Evolutionary conservation across 2,113 vertebrate genomes (phyloP).

Genomic region (Pseudonaja textilis): DNA sequence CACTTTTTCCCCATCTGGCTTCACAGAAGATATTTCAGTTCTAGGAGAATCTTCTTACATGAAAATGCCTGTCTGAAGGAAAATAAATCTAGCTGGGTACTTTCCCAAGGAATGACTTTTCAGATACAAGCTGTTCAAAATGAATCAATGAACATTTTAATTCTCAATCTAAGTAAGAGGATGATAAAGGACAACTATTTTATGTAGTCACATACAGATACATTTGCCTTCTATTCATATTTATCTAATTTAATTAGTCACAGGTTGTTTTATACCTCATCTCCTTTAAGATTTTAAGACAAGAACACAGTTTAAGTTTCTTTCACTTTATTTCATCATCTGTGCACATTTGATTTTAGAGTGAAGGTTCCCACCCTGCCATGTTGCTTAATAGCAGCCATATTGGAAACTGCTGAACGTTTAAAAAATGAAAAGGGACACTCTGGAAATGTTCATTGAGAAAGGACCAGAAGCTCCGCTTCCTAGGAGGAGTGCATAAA

Average conservation of each 20-base stretch:
- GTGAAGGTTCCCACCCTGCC: not conserved
- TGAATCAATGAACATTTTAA: not conserved
- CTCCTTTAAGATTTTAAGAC: not conserved
- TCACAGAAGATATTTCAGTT: constrained; percentile 33
- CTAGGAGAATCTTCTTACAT: constrained; percentile 24
- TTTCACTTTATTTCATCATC: constrained; percentile 21
- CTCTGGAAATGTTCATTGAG: not conserved
- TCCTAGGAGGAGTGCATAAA: constrained; percentile 1
- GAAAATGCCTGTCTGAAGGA: constrained; percentile 2
- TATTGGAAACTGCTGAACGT: not conserved
- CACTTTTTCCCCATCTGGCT: constrained; percentile 7
- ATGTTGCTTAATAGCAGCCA: not conserved
- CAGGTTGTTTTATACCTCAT: not conserved
- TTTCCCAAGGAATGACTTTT: constrained; percentile 11
- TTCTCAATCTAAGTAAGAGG: not conserved
- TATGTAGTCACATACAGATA: not conserved
- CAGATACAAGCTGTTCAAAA: not conserved
- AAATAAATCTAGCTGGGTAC: not conserved
- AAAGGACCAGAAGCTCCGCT: not conserved
- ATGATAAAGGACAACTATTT: not conserved
- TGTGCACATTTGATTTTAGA: constrained; percentile 6
- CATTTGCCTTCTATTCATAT: not conserved
- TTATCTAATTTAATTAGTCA: not conserved
- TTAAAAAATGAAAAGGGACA: not conserved
- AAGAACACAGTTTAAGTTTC: not conserved